These are phyloP conservation scores for Oeneis ivallda DNA, from an alignment of 2,888 invertebrate genomes.

Conservation along the genomic window DNA sequence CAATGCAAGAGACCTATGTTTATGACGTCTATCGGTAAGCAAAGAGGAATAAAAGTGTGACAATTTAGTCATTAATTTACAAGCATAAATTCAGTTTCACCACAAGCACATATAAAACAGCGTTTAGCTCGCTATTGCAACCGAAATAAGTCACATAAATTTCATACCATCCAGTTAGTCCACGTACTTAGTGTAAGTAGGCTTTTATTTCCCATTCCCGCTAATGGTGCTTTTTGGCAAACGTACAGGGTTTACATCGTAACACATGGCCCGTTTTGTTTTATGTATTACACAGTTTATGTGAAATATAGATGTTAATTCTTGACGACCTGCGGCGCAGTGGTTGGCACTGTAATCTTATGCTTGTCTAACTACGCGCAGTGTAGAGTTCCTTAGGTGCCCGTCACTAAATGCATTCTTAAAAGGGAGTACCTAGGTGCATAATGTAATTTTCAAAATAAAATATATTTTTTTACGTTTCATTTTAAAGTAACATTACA, in stretches of 20 bases:
- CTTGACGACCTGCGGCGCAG: background rate
- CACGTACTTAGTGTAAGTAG: constrained; percentile 22
- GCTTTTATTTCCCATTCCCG: constrained; percentile 16
- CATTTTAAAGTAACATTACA: too few species aligned
- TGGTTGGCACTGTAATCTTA: too few species aligned
- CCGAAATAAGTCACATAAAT: constrained; percentile 23
- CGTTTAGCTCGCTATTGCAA: constrained; percentile 17
- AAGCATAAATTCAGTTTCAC: background rate
- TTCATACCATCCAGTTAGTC: constrained; percentile 15
- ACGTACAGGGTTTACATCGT: constrained; percentile 11
- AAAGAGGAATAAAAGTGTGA: too few species aligned
- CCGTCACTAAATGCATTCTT: too few species aligned
- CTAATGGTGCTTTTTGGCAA: constrained; percentile 25
- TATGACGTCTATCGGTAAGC: too few species aligned
- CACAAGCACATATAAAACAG: constrained; percentile 6
- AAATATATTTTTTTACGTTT: too few species aligned
- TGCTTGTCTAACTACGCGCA: too few species aligned
- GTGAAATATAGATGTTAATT: constrained; percentile 14
- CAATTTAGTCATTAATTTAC: background rate
- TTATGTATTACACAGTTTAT: constrained; percentile 12
- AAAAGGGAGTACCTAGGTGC: too few species aligned
- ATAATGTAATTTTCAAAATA: too few species aligned
- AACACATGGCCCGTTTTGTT: constrained; percentile 15
- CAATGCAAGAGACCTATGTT: too few species aligned
- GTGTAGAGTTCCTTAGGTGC: too few species aligned